phyloP scores from a whole-genome alignment of 2,888 invertebrate species.

The Drosophila rellima region DNA sequence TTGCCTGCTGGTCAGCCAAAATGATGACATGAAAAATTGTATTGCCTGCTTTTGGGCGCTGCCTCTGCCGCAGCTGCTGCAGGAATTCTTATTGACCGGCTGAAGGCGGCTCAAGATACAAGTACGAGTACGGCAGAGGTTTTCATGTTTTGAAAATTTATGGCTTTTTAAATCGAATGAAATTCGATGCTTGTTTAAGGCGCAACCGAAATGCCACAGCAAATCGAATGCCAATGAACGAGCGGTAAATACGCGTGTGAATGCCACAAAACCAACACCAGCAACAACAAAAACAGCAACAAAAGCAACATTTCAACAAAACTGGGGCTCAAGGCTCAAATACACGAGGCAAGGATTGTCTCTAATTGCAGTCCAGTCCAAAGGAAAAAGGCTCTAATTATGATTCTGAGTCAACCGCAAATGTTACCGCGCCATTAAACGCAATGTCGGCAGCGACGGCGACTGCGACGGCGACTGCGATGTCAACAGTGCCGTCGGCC shows the following conservation, averaged over 20 bases:
- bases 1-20: slow-evolving; percentile 59
- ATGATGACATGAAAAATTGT: slow-evolving; percentile 79
- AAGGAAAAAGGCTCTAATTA: neutral
- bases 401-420: slow-evolving; percentile 39
- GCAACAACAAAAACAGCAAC: slow-evolving; percentile 1
- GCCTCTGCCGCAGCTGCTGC: slow-evolving; percentile 39
- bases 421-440: slow-evolving; percentile 64
- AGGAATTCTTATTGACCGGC: slow-evolving; percentile 47
- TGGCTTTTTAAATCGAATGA: slow-evolving; percentile 76
- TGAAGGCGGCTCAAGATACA: slow-evolving; percentile 25
- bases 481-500: slow-evolving; percentile 55
- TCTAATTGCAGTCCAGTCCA: slow-evolving; percentile 46
- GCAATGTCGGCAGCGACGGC: slow-evolving; percentile 25
- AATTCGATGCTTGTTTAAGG: slow-evolving; percentile 72
- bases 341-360: slow-evolving; percentile 20
- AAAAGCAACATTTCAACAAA: slow-evolving; percentile 16
- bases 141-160: slow-evolving; percentile 58
- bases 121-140: slow-evolving; percentile 6
- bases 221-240: slow-evolving; percentile 17
- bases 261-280: slow-evolving; percentile 11
- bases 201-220: slow-evolving; percentile 42
- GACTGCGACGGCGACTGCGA: slow-evolving; percentile 11
- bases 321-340: slow-evolving; percentile 29
- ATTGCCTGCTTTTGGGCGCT: slow-evolving; percentile 65
- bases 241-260: slow-evolving; percentile 27